Conservation (phyloP, 2,797 vertebrate genomes). For the Cyprinodon diabolis region DNA sequence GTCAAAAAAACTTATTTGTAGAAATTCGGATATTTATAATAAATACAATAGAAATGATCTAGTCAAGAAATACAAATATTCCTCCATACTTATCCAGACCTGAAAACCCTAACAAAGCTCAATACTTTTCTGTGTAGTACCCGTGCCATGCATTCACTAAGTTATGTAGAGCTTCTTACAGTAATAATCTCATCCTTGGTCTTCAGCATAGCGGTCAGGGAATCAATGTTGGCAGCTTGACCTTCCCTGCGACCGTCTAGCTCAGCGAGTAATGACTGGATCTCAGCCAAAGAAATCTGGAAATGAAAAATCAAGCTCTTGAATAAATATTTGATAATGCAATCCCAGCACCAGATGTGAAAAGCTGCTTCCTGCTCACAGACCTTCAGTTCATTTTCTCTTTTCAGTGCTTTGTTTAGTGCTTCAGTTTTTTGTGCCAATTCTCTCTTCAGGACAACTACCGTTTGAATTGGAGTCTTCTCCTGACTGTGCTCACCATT, state of each 20-base stretch:
- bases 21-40: not conserved
- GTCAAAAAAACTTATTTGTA: no score
- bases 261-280: slow-evolving; percentile 73
- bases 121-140: not conserved
- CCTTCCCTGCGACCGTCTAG: slow-evolving; percentile 74
- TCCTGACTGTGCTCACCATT: slow-evolving; percentile 71
- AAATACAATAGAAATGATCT: not conserved
- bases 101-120: not conserved
- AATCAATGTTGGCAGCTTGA: slow-evolving; percentile 75
- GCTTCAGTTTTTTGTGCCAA: slow-evolving; percentile 78
- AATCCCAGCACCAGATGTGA: not conserved
- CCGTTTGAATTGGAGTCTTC: slow-evolving; percentile 55
- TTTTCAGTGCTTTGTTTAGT: slow-evolving; percentile 80
- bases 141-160: not conserved
- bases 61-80: not conserved
- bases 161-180: slow-evolving; percentile 57
- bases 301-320: slow-evolving; percentile 7
- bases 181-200: slow-evolving; percentile 83
- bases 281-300: slow-evolving; percentile 78
- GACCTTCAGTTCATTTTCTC: slow-evolving; percentile 83
- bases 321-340: not conserved
- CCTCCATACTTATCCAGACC: not conserved
- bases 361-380: slow-evolving; percentile 14
- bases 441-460: slow-evolving; percentile 79
- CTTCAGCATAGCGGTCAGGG: slow-evolving; percentile 75